Evolutionary conservation across 2,797 vertebrate species (phyloP).

Genomic region (Phataginus tetradactyla): DNA sequence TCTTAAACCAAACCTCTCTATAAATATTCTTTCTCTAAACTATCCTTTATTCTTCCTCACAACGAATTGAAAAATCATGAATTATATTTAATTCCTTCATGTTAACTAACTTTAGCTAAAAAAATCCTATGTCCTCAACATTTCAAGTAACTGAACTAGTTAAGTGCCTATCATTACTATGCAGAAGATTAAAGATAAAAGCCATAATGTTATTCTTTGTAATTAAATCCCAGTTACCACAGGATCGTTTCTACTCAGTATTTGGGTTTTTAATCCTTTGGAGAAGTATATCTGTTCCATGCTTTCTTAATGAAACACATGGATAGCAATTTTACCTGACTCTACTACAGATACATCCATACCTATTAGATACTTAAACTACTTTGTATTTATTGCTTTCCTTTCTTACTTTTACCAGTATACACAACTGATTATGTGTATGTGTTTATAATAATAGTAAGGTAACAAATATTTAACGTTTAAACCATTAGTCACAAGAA

Average conservation of each 20-base stretch:
- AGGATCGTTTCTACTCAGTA: neutral
- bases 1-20: neutral
- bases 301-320: neutral
- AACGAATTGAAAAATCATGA: neutral
- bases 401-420: neutral
- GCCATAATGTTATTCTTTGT: neutral
- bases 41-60: neutral
- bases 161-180: neutral
- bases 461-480: neutral
- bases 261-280: neutral
- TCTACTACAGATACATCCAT: neutral
- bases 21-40: neutral
- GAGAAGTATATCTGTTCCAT: neutral
- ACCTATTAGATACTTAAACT: neutral
- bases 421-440: neutral
- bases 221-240: neutral
- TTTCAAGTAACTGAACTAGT: neutral
- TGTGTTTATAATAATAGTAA: neutral
- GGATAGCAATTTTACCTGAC: neutral
- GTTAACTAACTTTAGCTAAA: neutral
- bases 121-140: neutral
- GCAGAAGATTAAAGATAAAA: neutral
- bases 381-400: neutral
- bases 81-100: neutral
- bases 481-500: neutral